phyloP scores from a whole-genome alignment of 2,888 invertebrate genomes.

The Pelosia muscerda region DNA sequence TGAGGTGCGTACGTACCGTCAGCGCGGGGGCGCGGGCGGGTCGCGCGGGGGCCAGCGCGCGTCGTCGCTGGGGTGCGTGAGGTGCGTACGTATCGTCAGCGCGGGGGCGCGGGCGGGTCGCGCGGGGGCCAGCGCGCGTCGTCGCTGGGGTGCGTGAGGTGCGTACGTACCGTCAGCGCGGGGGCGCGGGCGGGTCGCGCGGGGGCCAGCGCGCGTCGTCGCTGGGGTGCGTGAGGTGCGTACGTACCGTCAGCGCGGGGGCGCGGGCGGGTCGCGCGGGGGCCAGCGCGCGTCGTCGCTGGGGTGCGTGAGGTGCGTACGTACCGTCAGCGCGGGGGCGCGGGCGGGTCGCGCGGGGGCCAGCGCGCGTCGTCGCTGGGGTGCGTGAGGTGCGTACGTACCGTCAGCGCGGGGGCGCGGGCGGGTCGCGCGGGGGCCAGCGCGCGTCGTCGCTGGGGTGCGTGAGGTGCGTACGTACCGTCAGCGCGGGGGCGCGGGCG shows the following conservation, averaged over 20 bases:
- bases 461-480: slow-evolving; percentile 82
- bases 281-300: slow-evolving; percentile 67
- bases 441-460: slow-evolving; percentile 73
- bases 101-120: slow-evolving; percentile 16
- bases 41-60: no score
- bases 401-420: slow-evolving; percentile 51
- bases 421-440: slow-evolving; percentile 3
- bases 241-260: slow-evolving; percentile 54
- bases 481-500: slow-evolving; percentile 44
- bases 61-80: no score
- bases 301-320: slow-evolving; percentile 77
- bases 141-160: slow-evolving; percentile 80
- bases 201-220: slow-evolving; percentile 64
- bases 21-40: no score
- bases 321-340: slow-evolving; percentile 53
- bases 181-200: not conserved
- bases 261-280: not conserved
- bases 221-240: slow-evolving; percentile 79
- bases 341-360: not conserved
- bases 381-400: slow-evolving; percentile 84
- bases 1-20: no score
- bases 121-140: slow-evolving; percentile 54
- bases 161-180: no score
- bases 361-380: slow-evolving; percentile 67
- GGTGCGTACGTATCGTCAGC: slow-evolving; percentile 57